These are phyloP conservation scores for Perizoma affinitatum DNA, from an alignment of 2,888 invertebrate species.

Conservation along the genomic window DNA sequence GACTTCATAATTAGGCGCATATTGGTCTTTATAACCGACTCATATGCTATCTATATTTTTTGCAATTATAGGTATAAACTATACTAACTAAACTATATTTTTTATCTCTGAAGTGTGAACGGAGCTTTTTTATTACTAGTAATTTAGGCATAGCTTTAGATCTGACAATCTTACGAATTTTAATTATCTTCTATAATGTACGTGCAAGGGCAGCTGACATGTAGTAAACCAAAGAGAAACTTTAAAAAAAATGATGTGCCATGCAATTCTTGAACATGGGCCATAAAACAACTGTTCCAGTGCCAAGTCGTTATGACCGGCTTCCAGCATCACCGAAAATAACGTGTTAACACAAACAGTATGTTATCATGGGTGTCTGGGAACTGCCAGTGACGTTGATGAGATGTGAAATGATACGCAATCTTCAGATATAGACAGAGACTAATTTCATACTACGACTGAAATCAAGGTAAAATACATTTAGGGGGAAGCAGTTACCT, in stretches of 20 bases:
- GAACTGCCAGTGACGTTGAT: constrained; percentile 43
- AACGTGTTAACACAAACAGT: constrained; percentile 65
- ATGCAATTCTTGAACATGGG: constrained; percentile 66
- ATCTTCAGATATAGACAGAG: neutral
- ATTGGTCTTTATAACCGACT: too few species aligned
- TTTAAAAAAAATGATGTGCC: constrained; percentile 47
- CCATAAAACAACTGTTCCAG: constrained; percentile 76
- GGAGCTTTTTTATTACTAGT: too few species aligned
- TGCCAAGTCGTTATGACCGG: constrained; percentile 75
- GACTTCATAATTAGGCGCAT: too few species aligned
- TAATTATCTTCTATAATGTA: constrained; percentile 3
- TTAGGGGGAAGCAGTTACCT: too few species aligned
- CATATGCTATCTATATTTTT: too few species aligned
- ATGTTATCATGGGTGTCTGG: constrained; percentile 57
- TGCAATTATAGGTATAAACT: too few species aligned
- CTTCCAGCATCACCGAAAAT: constrained; percentile 81
- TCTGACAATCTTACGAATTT: constrained; percentile 12
- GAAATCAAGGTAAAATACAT: too few species aligned
- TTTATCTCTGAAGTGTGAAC: too few species aligned
- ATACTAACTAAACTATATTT: too few species aligned
- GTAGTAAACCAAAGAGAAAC: constrained; percentile 41
- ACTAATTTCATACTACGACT: too few species aligned
- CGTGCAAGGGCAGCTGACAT: constrained; percentile 25
- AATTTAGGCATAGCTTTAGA: constrained; percentile 1
- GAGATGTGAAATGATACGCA: constrained; percentile 14